Evolutionary conservation across 2,113 vertebrate genomes (phyloP), one percentile per base, ranked within the genome.

Genomic region (Ancistrus triradiatus): DNA sequence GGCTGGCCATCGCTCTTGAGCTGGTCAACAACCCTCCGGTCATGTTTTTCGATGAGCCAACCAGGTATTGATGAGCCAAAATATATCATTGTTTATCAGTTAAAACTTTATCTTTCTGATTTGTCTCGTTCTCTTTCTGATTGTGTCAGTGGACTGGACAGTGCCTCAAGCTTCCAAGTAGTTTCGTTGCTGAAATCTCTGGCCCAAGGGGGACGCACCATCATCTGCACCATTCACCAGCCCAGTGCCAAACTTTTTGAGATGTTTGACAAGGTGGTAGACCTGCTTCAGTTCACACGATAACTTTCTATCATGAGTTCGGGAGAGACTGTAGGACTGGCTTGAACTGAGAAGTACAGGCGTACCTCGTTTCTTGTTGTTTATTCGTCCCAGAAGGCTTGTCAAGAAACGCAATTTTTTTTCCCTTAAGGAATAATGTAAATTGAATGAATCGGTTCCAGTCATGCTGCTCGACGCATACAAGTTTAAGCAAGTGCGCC

Each of bases 181-280:
- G 93, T 97, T 28, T 98, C 96, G 42, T 84, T 99, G 71, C 90
- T 99, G 90, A 91, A 90, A 66, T 96, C 94, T 48, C 80, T 99
- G 84, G 95, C 96, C 43, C 93, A 90, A 73, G 94, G 95, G 0
- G 96, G 96, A 13, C 87, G 94, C 42, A 98, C 95, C 47, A 92
- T 99, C 83, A 98, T 99, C 84, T 99, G 96, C 79, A 98, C 95
- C 79, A 97, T 99, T 82, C 96, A 99, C 83, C 96, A 99, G 88
- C 96, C 95, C 80, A 99, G 95, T 37, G 96, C 95, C 76, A 98
- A 95, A 85, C 93, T 98, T 76, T 99, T 98, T 28, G 94, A 99
- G 85, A 93, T 96, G 93, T 98, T 99, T 15, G 93, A 99, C 84
- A 97, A 99, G 93, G 96, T 98, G 77, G 64, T 35, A 44, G 0